These are phyloP conservation scores for Asobara japonica DNA, from an alignment of 1,140 invertebrate species.

Conservation along the genomic window DNA sequence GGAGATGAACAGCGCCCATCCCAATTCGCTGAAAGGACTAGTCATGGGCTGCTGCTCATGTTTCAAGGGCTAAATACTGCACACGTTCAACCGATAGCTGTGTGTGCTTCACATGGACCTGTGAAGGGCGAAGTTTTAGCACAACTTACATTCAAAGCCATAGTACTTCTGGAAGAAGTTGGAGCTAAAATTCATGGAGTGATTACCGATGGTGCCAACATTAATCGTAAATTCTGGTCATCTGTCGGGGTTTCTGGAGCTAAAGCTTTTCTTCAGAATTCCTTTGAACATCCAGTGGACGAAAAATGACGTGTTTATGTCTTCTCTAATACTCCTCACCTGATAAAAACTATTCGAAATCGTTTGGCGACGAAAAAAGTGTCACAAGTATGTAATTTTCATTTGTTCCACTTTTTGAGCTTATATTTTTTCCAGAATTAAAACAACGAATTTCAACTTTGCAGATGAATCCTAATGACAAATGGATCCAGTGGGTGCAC, in stretches of 20 bases:
- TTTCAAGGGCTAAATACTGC: constrained; percentile 21
- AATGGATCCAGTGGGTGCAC: background rate
- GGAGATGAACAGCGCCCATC: background rate
- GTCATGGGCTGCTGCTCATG: background rate
- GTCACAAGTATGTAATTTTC: background rate
- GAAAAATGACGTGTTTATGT: constrained; percentile 15
- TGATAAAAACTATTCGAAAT: constrained; percentile 39
- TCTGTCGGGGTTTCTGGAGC: constrained; percentile 24
- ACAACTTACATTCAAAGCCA: constrained; percentile 28
- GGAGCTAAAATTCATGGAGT: constrained; percentile 31
- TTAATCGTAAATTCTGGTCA: constrained; percentile 38
- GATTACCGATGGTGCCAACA: constrained; percentile 28
- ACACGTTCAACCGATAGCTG: constrained; percentile 5
- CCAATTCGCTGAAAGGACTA: no score
- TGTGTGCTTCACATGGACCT: background rate
- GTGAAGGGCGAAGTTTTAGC: constrained; percentile 29
- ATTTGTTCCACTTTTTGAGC: background rate
- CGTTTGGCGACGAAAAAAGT: constrained; percentile 20
- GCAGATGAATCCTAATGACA: background rate
- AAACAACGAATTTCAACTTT: background rate
- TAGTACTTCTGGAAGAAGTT: constrained; percentile 22
- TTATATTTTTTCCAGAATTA: background rate
- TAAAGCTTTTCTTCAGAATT: constrained; percentile 2
- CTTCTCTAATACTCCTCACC: constrained; percentile 29
- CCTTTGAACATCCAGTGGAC: constrained; percentile 16